A percentile compares a stretch with the other conserved stretches of the same genome.
These are phyloP conservation scores for Tetragnatha versicolor DNA, from an alignment of 1,140 invertebrate genomes.

Conservation along the genomic window DNA sequence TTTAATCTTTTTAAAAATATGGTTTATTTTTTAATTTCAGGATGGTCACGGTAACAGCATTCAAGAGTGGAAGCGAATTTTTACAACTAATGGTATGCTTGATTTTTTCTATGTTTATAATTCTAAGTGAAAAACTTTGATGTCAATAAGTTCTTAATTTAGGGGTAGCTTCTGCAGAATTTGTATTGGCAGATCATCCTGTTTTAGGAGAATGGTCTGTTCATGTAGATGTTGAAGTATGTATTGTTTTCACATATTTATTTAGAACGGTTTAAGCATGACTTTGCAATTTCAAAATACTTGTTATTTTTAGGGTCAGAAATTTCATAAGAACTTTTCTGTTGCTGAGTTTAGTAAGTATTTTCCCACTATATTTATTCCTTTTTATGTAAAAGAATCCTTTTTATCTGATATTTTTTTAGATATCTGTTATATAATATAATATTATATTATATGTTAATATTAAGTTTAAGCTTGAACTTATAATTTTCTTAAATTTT, in stretches of 20 bases:
- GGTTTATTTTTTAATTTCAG: constrained; percentile 62
- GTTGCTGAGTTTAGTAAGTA: constrained; percentile 81
- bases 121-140: too few relatives aligned
- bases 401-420: not conserved
- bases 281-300: too few relatives aligned
- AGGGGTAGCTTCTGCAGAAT: constrained; percentile 78
- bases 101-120: not conserved
- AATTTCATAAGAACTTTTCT: constrained; percentile 74
- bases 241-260: not conserved
- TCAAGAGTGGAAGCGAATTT: constrained; percentile 77
- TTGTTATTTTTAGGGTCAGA: constrained; percentile 65
- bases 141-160: constrained; percentile 7
- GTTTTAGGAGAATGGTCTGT: constrained; percentile 91
- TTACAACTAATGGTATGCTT: constrained; percentile 69
- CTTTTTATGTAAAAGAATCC: not conserved
- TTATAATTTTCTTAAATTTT: too few relatives aligned
- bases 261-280: too few relatives aligned
- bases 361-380: not conserved
- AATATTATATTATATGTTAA: not conserved
- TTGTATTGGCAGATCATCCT: constrained; percentile 81
- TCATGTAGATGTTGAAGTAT: constrained; percentile 69
- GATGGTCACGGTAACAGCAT: constrained; percentile 83
- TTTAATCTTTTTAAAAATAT: too few relatives aligned
- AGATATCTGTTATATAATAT: not conserved
- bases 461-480: not conserved